Percentiles rank a stretch among this genome's conserved stretches.
phyloP scores from a whole-genome alignment of 37 sponge, comb jelly and placozoan species.

The Agelas oroides region DNA sequence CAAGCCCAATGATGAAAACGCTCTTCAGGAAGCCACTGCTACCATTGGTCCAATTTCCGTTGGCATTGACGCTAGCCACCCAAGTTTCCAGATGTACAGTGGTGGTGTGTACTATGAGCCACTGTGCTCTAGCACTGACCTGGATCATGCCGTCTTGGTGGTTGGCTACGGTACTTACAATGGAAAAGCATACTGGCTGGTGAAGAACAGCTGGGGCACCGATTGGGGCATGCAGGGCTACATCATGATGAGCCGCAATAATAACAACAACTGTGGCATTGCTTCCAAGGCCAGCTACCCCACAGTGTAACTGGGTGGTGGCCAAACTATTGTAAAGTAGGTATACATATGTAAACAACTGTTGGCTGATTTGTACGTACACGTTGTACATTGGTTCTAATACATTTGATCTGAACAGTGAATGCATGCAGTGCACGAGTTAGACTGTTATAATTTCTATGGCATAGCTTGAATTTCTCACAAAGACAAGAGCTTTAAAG shows the following conservation, averaged over 20 bases:
- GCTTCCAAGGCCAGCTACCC: conserved; percentile 91
- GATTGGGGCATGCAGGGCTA: conserved; percentile 89
- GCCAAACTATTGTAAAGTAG: too few relatives aligned
- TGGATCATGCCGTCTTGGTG: conserved; percentile 94
- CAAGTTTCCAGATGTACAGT: conserved; percentile 76
- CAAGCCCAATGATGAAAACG: conserved; percentile 56
- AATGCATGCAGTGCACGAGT: too few relatives aligned
- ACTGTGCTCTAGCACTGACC: conserved; percentile 73
- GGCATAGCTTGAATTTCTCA: too few relatives aligned
- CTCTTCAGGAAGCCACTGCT: conserved; percentile 74
- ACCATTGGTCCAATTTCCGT: conserved; percentile 90
- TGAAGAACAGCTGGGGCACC: conserved; percentile 97
- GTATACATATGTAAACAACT: too few relatives aligned
- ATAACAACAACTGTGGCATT: conserved; percentile 88
- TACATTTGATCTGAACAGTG: too few relatives aligned
- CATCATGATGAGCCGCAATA: conserved; percentile 77
- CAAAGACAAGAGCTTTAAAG: too few relatives aligned
- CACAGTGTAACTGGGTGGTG: conserved; percentile 14
- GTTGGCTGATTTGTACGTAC: too few relatives aligned
- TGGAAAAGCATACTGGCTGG: conserved; percentile 79
- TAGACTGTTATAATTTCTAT: too few relatives aligned
- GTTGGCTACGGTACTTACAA: conserved; percentile 86
- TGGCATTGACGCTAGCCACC: conserved; percentile 88
- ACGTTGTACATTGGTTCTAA: too few relatives aligned
- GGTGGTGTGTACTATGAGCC: conserved; percentile 88